These are phyloP conservation scores for Ornithoptera alexandrae DNA, from an alignment of 2,888 invertebrate species.

Conservation along the genomic window DNA sequence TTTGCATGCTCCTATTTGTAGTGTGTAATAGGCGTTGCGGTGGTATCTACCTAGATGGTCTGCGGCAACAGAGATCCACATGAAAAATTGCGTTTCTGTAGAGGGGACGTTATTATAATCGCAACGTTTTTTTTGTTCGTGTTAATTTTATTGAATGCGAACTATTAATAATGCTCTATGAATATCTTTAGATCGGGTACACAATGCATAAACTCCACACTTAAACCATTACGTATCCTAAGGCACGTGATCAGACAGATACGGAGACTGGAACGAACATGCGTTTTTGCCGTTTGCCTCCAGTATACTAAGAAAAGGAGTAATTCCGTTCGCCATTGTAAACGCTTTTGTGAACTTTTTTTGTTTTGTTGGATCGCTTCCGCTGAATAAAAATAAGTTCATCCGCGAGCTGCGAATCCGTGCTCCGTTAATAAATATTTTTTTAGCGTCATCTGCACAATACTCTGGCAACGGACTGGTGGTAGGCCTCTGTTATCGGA, in stretches of 20 bases:
- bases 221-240: not conserved
- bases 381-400: constrained; percentile 28
- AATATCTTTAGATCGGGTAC: not conserved
- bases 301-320: constrained; percentile 15
- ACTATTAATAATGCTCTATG: not conserved
- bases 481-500: too few relatives aligned
- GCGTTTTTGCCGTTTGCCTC: constrained; percentile 8
- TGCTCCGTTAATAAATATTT: not conserved
- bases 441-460: not conserved
- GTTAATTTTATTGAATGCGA: too few relatives aligned
- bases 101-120: too few relatives aligned
- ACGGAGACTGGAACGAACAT: constrained; percentile 9
- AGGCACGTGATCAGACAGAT: not conserved
- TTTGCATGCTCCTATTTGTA: too few relatives aligned
- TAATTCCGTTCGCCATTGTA: constrained; percentile 23
- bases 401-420: constrained; percentile 6
- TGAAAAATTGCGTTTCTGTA: too few relatives aligned
- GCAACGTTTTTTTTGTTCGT: too few relatives aligned
- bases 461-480: too few relatives aligned
- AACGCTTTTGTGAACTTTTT: constrained; percentile 2
- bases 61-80: too few relatives aligned
- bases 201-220: not conserved
- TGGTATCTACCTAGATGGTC: too few relatives aligned
- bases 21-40: too few relatives aligned
- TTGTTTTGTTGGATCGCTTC: constrained; percentile 22